Percentiles rank a stretch among this genome's conserved stretches.
Evolutionary conservation across 2,888 invertebrate genomes (phyloP).

Genomic region (Ypsolopha sequella): DNA sequence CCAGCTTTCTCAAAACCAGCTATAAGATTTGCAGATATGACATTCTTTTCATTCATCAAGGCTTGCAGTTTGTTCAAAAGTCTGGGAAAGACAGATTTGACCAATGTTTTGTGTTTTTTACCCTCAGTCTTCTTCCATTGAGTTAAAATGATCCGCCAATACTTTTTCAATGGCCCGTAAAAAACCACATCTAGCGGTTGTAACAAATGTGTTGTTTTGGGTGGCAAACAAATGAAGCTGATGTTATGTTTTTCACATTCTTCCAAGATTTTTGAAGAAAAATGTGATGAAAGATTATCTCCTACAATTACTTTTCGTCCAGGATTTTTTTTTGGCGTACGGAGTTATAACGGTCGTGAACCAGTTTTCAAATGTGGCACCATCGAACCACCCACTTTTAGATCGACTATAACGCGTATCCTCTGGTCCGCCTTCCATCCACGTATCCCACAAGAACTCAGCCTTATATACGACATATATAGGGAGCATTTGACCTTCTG

Average conservation of each 20-base stretch:
- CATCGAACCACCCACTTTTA: conserved; percentile 12
- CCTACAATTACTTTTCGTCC: conserved; percentile 13
- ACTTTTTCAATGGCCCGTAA: not conserved
- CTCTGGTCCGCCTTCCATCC: conserved; percentile 8
- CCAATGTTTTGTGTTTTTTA: too few relatives aligned
- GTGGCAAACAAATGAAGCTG: conserved; percentile 11
- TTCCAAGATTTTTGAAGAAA: conserved; percentile 9
- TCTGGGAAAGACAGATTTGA: too few relatives aligned
- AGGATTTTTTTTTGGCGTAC: conserved; percentile 7
- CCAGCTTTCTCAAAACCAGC: too few relatives aligned
- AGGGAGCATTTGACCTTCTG: conserved; percentile 4
- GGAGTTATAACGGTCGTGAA: conserved; percentile 10
- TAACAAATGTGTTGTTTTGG: conserved; percentile 11
- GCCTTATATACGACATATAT: conserved; percentile 14
- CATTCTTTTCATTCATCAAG: too few relatives aligned
- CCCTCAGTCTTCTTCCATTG: too few relatives aligned
- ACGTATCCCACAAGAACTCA: conserved; percentile 9
- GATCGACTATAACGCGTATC: conserved; percentile 11
- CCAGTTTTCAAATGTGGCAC: conserved; percentile 10
- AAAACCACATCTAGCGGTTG: conserved; percentile 11
- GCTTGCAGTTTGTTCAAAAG: too few relatives aligned
- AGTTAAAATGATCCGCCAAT: too few relatives aligned
- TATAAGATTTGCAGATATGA: too few relatives aligned
- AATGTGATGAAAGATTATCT: conserved; percentile 14
- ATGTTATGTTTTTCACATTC: conserved; percentile 9